Percentiles rank a stretch among this genome's conserved stretches.
phyloP scores from a whole-genome alignment of 2,797 vertebrate genomes.

The Pipistrellus kuhlii region DNA sequence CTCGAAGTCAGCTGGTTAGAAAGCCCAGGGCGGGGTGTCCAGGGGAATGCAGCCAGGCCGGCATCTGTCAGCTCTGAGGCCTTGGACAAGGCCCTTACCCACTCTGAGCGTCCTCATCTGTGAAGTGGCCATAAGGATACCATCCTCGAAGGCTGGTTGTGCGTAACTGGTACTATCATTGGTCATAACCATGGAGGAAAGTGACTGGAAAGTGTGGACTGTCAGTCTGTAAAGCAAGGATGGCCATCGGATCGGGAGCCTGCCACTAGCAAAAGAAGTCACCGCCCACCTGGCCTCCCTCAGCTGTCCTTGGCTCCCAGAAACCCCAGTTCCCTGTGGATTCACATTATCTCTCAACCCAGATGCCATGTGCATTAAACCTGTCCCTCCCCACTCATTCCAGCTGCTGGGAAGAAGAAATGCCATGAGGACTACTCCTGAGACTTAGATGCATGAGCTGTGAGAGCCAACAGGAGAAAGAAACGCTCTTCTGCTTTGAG shows the following conservation, averaged over 20 bases:
- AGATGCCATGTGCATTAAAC: neutral
- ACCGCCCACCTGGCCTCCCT: neutral
- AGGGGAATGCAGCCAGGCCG: neutral
- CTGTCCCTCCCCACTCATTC: neutral
- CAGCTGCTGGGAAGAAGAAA: neutral
- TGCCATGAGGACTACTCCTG: neutral
- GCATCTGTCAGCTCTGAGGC: neutral
- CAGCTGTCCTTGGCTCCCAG: neutral
- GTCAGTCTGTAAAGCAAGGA: neutral
- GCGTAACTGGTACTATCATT: neutral
- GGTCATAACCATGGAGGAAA: neutral
- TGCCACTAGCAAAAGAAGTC: neutral
- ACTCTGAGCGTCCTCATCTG: conserved; percentile 65
- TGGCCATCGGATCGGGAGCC: neutral
- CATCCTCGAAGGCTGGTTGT: neutral
- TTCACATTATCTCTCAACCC: neutral
- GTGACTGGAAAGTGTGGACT: neutral
- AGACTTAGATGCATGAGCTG: neutral
- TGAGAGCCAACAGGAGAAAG: neutral
- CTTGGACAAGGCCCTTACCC: conserved; percentile 45
- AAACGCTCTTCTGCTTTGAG: neutral
- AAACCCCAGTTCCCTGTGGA: neutral
- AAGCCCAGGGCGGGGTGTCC: neutral
- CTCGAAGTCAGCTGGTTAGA: neutral
- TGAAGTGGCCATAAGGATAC: conserved; percentile 33